Conservation (phyloP, 2,113 vertebrate genomes). For the Archilochus colubris region DNA sequence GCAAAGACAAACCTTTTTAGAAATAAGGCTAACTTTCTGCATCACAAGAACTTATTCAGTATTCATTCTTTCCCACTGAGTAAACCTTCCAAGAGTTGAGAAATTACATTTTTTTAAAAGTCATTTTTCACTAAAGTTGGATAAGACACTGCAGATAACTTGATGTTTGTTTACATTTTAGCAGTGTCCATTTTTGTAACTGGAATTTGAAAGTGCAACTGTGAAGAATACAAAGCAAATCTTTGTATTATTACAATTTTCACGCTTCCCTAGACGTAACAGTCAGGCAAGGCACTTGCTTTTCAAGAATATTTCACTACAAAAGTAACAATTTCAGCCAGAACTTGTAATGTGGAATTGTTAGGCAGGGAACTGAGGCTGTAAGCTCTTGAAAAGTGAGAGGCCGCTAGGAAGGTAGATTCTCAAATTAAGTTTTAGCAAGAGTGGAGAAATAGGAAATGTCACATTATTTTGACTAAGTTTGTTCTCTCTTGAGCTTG, state of each 20-base stretch:
- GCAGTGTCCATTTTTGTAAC: conserved; percentile 51
- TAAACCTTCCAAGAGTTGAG: not conserved
- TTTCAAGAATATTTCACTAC: conserved; percentile 57
- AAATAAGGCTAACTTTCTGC: not conserved
- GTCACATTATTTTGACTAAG: conserved; percentile 12
- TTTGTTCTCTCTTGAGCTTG: not conserved
- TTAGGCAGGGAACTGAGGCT: not conserved
- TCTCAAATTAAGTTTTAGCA: not conserved
- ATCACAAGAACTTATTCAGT: not conserved
- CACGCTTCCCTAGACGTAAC: conserved; percentile 64
- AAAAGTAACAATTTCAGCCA: conserved; percentile 9
- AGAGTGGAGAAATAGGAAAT: not conserved
- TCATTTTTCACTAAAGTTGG: conserved; percentile 29
- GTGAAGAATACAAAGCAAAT: conserved; percentile 64
- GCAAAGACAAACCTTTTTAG: not conserved
- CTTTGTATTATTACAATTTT: conserved; percentile 67
- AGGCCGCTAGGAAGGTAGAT: not conserved
- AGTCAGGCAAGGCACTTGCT: conserved; percentile 36
- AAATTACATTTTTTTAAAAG: not conserved
- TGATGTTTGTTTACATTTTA: conserved; percentile 57
- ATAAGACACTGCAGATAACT: conserved; percentile 37
- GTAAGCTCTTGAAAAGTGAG: not conserved
- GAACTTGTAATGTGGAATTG: not conserved
- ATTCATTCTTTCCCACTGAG: not conserved
- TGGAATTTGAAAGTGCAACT: conserved; percentile 62